Evolutionary conservation across 2,888 invertebrate genomes (phyloP), one percentile per base, ranked within the genome.

Genomic region (Erynnis tages): DNA sequence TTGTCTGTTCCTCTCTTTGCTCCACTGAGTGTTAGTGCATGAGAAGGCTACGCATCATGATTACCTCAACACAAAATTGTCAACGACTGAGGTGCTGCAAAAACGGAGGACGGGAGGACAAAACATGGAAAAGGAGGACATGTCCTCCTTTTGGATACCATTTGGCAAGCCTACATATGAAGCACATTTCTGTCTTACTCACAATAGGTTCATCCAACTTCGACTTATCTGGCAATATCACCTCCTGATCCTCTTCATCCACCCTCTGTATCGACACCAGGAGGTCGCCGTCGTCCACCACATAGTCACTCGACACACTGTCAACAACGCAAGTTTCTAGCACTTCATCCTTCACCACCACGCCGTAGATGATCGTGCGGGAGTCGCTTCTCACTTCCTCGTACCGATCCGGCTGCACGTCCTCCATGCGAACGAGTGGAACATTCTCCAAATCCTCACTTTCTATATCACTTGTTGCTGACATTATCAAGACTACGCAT

Each of bases 341-440:
- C 7, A 32, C 52, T 4, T 56, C 53, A 11, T 50, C 50, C 4
- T 25, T 35, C 4, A 50, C 43, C 14, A 50, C 43, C 1, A 50
- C 50, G n/a, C 43, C 27, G 19, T 63, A 47, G 8, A 66, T 68
- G 23, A 71, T 50, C 21, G 21, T 17, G 17, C n/a, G 17, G 35
- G 16, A 10, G 35, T 35, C 35, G 2, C 21, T 5, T 25, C 16
- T 25, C 25, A 46, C 41, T 2, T 50, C 50, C 35, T 50, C 50
- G 27, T 50, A 50, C 23, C 78, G 71, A 0, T 79, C 73, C 2
- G 86, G 84, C 54, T 85, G 85, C 0, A 86, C 78, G 45, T 86
- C 87, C 41, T 79, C 80, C 85, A 86, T 82, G 41, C 82, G 79
- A 23, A 86, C 86, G 14, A 85, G 65, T 13, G 79, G 76, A n/a